Base-by-base conservation (phyloP, 2,113 vertebrate genomes). In the Nestor notabilis region DNA sequence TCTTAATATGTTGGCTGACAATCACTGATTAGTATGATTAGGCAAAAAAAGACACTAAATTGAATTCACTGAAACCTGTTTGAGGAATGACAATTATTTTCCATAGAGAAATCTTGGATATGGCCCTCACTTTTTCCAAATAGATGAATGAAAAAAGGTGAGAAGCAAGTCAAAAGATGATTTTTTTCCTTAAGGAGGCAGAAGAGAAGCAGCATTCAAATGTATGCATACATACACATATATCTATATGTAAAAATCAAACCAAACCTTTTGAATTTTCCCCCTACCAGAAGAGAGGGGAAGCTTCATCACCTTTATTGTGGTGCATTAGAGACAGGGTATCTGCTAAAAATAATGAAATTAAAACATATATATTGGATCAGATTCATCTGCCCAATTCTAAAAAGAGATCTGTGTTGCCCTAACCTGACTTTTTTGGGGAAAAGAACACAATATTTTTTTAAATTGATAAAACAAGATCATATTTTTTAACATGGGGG, bases 1-100 rank as follows among this genome's bases (percentile, higher is more conserved):
- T 98, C 96, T 98, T 98, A 97, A 98, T 95, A 92, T 92, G 97
- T 98, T 97, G 95, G 96, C 95, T 97, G 98, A 98, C 98, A 98
- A 98, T 98, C 98, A 98, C 77, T 83, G 78, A 96, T 96, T 95
- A 94, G 20, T 88, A 91, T 84, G 46, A 97, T 97, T 96, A 97
- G 97, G 85, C 87, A 82, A 92, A 83, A 89, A 78, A 91, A 74
- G 83, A 85, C 47, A 61, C 28, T 71, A 82, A 94, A 90, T 89
- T 87, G 82, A 93, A 74, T 68, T 37, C 53, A 61, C 61, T 64
- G 66, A 85, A 95, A 94, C 44, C 46, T 90, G 41, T 33, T 94
- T 91, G 52, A 79, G 66, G 25, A 93, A 68, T 84, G 23, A 78
- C 83, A 79, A 4, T 50, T 50, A 17, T 69, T 89, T 93, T 91